Evolutionary conservation across 2,888 invertebrate genomes (phyloP).

Genomic region (Apodemia mormo): DNA sequence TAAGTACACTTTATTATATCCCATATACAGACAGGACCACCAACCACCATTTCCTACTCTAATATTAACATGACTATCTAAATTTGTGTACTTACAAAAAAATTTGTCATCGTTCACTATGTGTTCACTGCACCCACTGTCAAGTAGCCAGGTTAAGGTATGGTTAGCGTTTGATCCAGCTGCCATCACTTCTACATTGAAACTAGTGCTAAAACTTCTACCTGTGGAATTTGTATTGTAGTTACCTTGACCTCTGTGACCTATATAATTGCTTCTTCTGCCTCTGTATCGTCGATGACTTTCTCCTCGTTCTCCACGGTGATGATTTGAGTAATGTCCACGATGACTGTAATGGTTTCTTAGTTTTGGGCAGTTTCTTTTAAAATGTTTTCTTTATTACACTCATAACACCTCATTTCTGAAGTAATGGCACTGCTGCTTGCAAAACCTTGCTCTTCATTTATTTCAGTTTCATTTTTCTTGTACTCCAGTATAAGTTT

Average conservation of each 20-base stretch:
- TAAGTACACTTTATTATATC: constrained; percentile 26
- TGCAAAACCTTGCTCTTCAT: not conserved
- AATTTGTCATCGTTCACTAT: not conserved
- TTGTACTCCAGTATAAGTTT: not conserved
- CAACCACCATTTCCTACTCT: not conserved
- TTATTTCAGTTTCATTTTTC: not conserved
- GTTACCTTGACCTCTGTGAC: not conserved
- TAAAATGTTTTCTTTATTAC: not conserved
- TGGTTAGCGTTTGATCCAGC: no score
- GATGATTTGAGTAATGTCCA: not conserved
- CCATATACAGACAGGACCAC: constrained; percentile 29
- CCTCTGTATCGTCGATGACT: not conserved
- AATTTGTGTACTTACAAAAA: not conserved
- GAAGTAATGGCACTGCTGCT: not conserved
- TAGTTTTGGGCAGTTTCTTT: not conserved
- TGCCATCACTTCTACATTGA: not conserved
- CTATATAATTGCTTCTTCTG: not conserved
- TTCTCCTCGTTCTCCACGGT: not conserved
- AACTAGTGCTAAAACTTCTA: not conserved
- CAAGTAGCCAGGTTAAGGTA: not conserved
- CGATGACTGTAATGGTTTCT: not conserved
- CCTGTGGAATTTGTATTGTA: not conserved
- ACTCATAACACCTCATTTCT: not conserved
- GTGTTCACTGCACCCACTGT: not conserved
- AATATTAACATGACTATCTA: not conserved